Base-by-base conservation (phyloP, 2,888 invertebrate genomes). In the Notodonta ziczac region DNA sequence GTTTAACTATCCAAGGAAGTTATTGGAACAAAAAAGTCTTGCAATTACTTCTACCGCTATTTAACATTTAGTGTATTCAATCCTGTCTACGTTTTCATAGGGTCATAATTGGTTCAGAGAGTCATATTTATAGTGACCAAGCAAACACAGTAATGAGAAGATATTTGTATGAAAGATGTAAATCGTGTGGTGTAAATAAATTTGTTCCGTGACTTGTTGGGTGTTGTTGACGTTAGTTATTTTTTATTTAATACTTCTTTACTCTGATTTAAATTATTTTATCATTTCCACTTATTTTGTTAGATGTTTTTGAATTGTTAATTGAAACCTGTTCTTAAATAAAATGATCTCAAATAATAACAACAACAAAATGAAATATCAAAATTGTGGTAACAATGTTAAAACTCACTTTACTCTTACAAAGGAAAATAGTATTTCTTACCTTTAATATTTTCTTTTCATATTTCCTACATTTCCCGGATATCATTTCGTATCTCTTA, bases 401-500 rank as follows among this genome's bases (percentile, higher is more conserved):
- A 42, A 10, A 42, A 42, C 42, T 12, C 9, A 9, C 4, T 42
- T 42, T 42, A 12, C 42, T 9, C 24, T 24, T 32, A 9, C 9
- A 53, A 53, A 53, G 9, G 32, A 32, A 32, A 53, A 24, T 24
- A 24, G 24, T 24, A 24, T 24, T 24, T 24, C 52, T 32, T 32
- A 32, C 52, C 32, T 32, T 32, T 50, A 50, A 70, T 69, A 73
- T 77, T 72, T 66, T 65, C 65, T 62, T 64, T 68, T 72, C 73
- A 67, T 68, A 69, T 70, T 67, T 65, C 73, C 67, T 65, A 72
- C 73, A 74, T 77, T 65, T 72, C 67, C 69, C 62, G 80, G 79
- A 86, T 84, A 87, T 87, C 80, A 88, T 87, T 81, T 84, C 84
- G 80, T 83, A 83, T 81, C 84, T 82, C 78, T 77, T 71, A 75